Evolutionary conservation across 1,140 invertebrate genomes (phyloP).

Genomic region (Phthorimaea operculella): DNA sequence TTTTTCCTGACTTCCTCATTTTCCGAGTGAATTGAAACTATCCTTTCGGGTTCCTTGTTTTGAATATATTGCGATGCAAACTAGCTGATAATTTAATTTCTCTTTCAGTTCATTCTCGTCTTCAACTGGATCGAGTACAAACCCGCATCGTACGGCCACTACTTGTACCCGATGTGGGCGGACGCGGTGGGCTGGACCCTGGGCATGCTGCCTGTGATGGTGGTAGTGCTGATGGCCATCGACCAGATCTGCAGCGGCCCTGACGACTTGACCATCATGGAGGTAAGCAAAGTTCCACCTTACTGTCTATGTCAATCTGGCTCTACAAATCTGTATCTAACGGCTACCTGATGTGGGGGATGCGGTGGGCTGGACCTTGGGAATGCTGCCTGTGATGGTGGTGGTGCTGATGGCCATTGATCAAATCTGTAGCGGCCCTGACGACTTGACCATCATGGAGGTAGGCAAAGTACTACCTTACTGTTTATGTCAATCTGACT

Average conservation of each 20-base stretch:
- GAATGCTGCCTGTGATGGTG: constrained; percentile 76
- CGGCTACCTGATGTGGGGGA: constrained; percentile 82
- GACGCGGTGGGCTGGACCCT: constrained; percentile 83
- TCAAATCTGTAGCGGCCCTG: constrained; percentile 69
- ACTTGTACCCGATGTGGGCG: constrained; percentile 81
- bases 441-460: constrained; percentile 68
- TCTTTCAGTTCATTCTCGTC: constrained; percentile 78
- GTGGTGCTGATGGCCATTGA: constrained; percentile 75
- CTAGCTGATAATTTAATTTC: neutral
- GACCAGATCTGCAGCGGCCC: constrained; percentile 70
- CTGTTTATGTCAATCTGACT: too few species aligned
- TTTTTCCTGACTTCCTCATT: too few species aligned
- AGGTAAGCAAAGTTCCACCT: constrained; percentile 38
- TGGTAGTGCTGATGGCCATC: constrained; percentile 76
- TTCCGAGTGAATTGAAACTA: too few species aligned
- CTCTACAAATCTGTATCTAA: constrained; percentile 77
- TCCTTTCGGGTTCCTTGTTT: too few species aligned
- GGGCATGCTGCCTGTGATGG: constrained; percentile 76
- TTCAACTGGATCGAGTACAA: constrained; percentile 88
- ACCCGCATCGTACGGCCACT: constrained; percentile 77
- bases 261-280: constrained; percentile 66
- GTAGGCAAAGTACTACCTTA: constrained; percentile 24
- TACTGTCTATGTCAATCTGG: neutral
- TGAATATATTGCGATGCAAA: too few species aligned
- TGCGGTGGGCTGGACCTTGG: constrained; percentile 81